phyloP scores from a whole-genome alignment of 2,797 vertebrate genomes.

The Sphenodon punctatus region DNA sequence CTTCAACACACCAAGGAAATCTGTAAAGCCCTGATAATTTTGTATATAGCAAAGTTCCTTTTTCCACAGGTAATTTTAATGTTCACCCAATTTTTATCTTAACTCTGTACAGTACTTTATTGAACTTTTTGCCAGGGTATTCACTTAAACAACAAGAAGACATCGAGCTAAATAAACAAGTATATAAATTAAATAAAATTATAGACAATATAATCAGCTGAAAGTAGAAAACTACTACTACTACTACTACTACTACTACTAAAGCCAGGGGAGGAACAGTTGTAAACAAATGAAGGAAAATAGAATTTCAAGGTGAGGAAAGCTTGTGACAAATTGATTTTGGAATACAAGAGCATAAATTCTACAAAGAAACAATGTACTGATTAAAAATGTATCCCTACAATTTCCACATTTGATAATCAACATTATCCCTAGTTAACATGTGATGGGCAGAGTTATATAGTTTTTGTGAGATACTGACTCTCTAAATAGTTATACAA shows the following conservation, averaged over 20 bases:
- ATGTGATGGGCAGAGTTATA: neutral
- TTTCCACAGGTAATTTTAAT: neutral
- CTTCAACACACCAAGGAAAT: neutral
- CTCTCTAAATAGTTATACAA: neutral
- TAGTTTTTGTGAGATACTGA: neutral
- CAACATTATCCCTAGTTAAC: neutral
- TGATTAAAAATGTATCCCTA: neutral
- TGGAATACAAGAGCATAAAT: neutral
- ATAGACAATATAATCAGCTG: neutral
- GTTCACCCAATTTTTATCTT: neutral
- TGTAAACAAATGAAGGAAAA: neutral
- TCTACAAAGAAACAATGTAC: neutral
- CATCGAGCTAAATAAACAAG: neutral
- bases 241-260: no score
- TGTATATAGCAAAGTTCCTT: accelerated
- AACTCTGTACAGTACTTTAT: accelerated
- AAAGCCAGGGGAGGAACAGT: neutral
- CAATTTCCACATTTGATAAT: neutral
- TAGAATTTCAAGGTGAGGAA: neutral
- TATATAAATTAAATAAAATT: neutral
- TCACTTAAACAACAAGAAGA: neutral
- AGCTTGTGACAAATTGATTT: neutral
- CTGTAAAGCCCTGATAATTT: neutral
- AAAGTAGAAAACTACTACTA: neutral
- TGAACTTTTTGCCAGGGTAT: neutral